Conservation (phyloP, 2,797 vertebrate species). For the Danio jaintianensis region DNA sequence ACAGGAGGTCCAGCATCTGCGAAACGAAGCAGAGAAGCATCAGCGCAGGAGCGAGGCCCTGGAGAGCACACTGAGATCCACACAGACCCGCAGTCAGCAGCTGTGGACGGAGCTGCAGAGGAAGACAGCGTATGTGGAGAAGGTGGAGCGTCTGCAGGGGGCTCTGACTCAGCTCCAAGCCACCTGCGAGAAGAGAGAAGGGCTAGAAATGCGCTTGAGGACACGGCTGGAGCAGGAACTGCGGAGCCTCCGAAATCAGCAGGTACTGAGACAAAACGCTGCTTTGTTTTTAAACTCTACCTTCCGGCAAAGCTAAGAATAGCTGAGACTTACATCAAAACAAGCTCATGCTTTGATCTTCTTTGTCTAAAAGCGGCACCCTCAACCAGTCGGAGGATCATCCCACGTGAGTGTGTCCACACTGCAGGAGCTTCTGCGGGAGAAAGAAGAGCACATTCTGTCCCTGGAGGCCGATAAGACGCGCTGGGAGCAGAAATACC, state of each 20-base stretch:
- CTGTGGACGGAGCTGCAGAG: slow-evolving; percentile 90
- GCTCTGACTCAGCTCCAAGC: slow-evolving; percentile 94
- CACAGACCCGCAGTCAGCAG: slow-evolving; percentile 84
- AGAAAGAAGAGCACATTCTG: slow-evolving; percentile 91
- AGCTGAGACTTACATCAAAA: slow-evolving; percentile 11
- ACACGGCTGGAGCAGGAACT: slow-evolving; percentile 95
- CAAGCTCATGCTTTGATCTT: neutral
- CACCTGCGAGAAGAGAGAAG: slow-evolving; percentile 94
- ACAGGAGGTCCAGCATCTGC: slow-evolving; percentile 84
- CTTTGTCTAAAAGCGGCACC: slow-evolving; percentile 72
- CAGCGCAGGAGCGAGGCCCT: slow-evolving; percentile 81
- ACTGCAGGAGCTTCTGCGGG: slow-evolving; percentile 87
- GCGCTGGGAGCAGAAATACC: slow-evolving; percentile 97
- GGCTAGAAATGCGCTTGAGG: slow-evolving; percentile 90
- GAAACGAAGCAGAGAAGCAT: slow-evolving; percentile 85
- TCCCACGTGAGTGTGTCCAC: slow-evolving; percentile 50
- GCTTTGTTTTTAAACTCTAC: neutral
- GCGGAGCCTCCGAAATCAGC: slow-evolving; percentile 90
- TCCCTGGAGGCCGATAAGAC: slow-evolving; percentile 96
- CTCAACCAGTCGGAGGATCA: slow-evolving; percentile 61
- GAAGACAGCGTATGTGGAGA: slow-evolving; percentile 93
- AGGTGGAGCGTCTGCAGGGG: slow-evolving; percentile 94
- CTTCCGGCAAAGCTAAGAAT: neutral
- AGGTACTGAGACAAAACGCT: slow-evolving; percentile 76
- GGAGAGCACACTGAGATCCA: slow-evolving; percentile 86